Evolutionary conservation across 2,797 vertebrate genomes (phyloP), one percentile per base, ranked within the genome.

Genomic region (Benthosema pterotum): DNA sequence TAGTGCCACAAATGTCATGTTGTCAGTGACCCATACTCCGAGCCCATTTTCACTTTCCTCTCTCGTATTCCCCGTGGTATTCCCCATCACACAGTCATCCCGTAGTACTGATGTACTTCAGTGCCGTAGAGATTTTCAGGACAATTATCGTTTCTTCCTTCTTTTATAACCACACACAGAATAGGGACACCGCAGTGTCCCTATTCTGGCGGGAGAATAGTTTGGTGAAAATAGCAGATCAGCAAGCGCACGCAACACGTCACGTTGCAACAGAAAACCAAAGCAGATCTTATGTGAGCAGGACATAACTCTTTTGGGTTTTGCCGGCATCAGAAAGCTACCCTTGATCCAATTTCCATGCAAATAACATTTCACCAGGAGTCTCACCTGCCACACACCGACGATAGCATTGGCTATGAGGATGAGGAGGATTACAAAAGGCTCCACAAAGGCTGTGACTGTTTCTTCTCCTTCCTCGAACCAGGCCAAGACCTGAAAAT

Each of bases 391-490:
- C 97, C 97, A 99, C 57, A 99, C 97, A 22, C 97, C 97, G 4
- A 99, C 97, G 69, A 99, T 96, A 74, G 97, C 98, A 62, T 99
- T 99, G 82, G 98, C 98, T 90, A 99, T 96, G 74, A 99, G 95
- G 85, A 99, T 99, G 69, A 99, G 96, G 79, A 99, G 91, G 85
- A 99, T 99, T 79, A 99, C 98, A 90, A 99, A 99, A 84, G 98
- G 98, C 77, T 99, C 98, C 92, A 99, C 98, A 79, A 99, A 99
- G 14, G 97, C 98, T 75, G 98, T 99, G 78, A 99, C 93, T 2
- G 96, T 98, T 92, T 99, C 98, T 90, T 99, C 98, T 65, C 98
- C 98, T 89, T 99, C 98, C 90, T 99, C 98, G 86, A 99, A 99
- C 97, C 97, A 99, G 83, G 98, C 98, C 93, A 99, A 91, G 72